phyloP scores from a whole-genome alignment of 1,140 invertebrate genomes.

The Vanessa atalanta region DNA sequence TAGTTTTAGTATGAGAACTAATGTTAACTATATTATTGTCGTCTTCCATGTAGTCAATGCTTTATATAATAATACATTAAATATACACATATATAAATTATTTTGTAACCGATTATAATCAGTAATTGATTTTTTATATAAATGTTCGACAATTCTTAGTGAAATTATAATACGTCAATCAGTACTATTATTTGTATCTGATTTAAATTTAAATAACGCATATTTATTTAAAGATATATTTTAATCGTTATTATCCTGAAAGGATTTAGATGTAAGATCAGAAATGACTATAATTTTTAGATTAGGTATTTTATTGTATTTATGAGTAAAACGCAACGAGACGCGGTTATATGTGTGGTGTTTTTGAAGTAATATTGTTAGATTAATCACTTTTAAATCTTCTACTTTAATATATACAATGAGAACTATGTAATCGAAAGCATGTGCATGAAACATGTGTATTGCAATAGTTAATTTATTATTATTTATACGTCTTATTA shows the following conservation, averaged over 20 bases:
- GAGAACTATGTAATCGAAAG: background rate
- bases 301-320: slow-evolving; percentile 5
- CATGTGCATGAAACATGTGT: slow-evolving; percentile 11
- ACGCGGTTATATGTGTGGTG: slow-evolving; percentile 45
- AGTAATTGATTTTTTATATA: slow-evolving; percentile 5
- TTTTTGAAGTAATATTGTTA: slow-evolving; percentile 24
- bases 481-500: background rate
- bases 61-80: slow-evolving; percentile 34
- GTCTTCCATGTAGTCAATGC: slow-evolving; percentile 67
- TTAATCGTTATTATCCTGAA: slow-evolving; percentile 45
- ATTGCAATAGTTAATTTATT: background rate
- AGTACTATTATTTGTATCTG: background rate
- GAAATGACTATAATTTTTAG: slow-evolving; percentile 25
- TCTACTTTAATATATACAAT: slow-evolving; percentile 3
- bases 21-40: slow-evolving; percentile 56
- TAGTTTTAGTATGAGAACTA: slow-evolving; percentile 44
- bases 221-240: background rate
- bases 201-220: background rate
- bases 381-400: slow-evolving; percentile 13
- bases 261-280: slow-evolving; percentile 44
- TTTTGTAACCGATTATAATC: slow-evolving; percentile 3
- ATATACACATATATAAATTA: slow-evolving; percentile 21
- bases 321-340: slow-evolving; percentile 49
- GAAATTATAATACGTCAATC: background rate
- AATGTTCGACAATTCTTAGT: slow-evolving; percentile 17